A percentile compares a stretch with the other conserved stretches of the same genome.
These are phyloP conservation scores for Caenorhabditis plicata DNA, from an alignment of 2,888 invertebrate species.

Conservation along the genomic window DNA sequence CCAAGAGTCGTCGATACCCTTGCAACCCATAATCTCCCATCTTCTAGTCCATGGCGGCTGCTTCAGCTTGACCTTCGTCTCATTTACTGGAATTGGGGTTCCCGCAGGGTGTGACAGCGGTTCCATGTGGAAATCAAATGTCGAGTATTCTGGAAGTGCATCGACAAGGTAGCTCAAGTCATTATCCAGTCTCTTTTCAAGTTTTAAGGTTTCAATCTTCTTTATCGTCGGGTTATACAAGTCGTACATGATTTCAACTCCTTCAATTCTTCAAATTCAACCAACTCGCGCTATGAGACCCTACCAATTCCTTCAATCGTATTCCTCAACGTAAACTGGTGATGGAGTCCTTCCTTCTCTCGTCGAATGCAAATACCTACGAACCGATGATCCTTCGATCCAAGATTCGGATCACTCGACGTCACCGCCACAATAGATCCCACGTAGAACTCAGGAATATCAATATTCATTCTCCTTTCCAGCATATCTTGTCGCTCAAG, in stretches of 20 bases:
- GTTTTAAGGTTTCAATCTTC: conserved; percentile 82
- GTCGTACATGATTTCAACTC: conserved; percentile 78
- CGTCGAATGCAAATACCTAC: conserved; percentile 92
- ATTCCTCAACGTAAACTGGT: conserved; percentile 86
- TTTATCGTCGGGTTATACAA: conserved; percentile 90
- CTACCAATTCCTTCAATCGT: conserved; percentile 82
- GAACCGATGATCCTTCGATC: conserved; percentile 74
- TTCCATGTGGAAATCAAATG: conserved; percentile 89
- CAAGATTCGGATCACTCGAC: conserved; percentile 53
- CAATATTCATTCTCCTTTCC: conserved; percentile 77
- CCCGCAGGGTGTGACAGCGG: conserved; percentile 78
- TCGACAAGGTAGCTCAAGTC: conserved; percentile 80
- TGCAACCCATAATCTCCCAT: conserved; percentile 71
- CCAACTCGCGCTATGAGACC: not conserved
- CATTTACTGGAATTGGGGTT: conserved; percentile 78
- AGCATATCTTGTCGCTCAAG: conserved; percentile 91
- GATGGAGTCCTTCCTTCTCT: conserved; percentile 79
- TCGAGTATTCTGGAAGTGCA: conserved; percentile 82
- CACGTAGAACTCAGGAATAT: conserved; percentile 96
- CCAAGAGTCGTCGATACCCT: conserved; percentile 62
- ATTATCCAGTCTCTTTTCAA: conserved; percentile 90
- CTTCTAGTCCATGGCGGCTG: conserved; percentile 84
- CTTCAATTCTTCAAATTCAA: conserved; percentile 60
- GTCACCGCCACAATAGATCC: conserved; percentile 65
- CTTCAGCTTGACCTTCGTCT: conserved; percentile 69